phyloP scores from a whole-genome alignment of 1,140 invertebrate species.

The Ceratitis capitata region DNA sequence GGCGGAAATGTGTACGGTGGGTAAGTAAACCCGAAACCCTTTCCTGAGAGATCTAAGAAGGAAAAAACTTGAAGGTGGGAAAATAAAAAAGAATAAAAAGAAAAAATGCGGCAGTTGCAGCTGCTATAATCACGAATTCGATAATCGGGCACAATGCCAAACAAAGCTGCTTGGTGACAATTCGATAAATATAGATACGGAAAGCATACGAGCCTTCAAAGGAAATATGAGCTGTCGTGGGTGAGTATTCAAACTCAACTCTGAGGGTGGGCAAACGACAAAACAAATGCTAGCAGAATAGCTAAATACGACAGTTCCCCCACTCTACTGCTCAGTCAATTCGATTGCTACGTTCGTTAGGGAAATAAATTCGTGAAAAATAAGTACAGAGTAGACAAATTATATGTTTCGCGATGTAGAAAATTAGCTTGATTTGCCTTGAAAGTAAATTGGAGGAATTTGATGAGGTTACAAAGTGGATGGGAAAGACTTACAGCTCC shows the following conservation, averaged over 20 bases:
- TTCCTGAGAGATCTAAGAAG: neutral
- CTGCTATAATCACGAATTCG: slow-evolving; percentile 21
- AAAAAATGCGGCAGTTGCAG: neutral
- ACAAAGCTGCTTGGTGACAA: slow-evolving; percentile 29
- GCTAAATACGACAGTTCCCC: neutral
- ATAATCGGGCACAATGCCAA: slow-evolving; percentile 12
- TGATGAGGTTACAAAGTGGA: neutral
- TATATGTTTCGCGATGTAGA: neutral
- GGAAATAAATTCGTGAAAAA: neutral
- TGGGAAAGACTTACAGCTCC: too few species aligned
- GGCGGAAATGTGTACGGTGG: neutral
- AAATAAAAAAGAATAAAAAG: neutral
- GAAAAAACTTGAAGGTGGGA: neutral
- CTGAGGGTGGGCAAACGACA: neutral
- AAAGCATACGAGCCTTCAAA: neutral
- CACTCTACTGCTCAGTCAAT: neutral
- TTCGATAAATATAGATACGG: neutral
- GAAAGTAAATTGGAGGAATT: neutral
- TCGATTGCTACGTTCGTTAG: neutral
- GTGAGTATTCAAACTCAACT: too few species aligned
- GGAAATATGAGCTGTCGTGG: neutral
- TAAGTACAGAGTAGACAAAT: neutral
- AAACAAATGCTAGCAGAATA: neutral
- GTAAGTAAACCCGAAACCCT: neutral
- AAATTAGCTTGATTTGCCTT: slow-evolving; percentile 20